Evolutionary conservation across 2,797 vertebrate genomes (phyloP), one percentile per base, ranked within the genome.

Genomic region (Meda fulgida): DNA sequence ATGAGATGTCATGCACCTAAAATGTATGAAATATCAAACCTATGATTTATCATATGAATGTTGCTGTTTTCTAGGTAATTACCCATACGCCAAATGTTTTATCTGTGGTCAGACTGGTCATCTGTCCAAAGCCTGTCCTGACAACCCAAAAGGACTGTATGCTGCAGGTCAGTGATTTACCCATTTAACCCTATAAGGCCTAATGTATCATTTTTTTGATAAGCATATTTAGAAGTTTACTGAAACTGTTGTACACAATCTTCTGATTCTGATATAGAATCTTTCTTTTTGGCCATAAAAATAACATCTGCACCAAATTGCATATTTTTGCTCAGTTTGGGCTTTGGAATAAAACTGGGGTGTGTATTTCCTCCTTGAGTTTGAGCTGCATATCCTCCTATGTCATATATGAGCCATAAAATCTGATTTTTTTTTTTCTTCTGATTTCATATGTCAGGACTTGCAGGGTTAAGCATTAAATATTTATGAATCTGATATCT

Each of bases 61-160:
- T 60, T 43, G 16, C n/a, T 60, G 13, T 67, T 78, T 83, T 77
- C 13, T 76, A 99, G 98, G 98, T 48, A 93, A 97, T 18, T 97
- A 95, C 91, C 97, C 98, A 0, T 99, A 95, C 67, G 98, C 98
- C 26, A 99, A 99, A 86, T 99, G 98, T 91, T 99, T 99, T 92
- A 97, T 98, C 93, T 99, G 98, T 79, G 93, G 96, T 58, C 94
- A 98, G 91, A 97, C 95, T 85, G 98, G 98, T 0, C 98, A 99
- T 87, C 85, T 99, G 8, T 98, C 98, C 0, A 95, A 95, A 29
- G 96, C 97, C 0, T 99, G 98, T 86, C 96, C 97, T 0, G 97
- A 99, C 83, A 99, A 99, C 86, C 97, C 98, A 26, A 99, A 97
- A 91, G 98, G 98, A 78, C 77, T 99, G 3, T 99, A 99, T 84